Evolutionary conservation across 2,113 vertebrate genomes (phyloP).

Genomic region (Tricholaema leucomelas): DNA sequence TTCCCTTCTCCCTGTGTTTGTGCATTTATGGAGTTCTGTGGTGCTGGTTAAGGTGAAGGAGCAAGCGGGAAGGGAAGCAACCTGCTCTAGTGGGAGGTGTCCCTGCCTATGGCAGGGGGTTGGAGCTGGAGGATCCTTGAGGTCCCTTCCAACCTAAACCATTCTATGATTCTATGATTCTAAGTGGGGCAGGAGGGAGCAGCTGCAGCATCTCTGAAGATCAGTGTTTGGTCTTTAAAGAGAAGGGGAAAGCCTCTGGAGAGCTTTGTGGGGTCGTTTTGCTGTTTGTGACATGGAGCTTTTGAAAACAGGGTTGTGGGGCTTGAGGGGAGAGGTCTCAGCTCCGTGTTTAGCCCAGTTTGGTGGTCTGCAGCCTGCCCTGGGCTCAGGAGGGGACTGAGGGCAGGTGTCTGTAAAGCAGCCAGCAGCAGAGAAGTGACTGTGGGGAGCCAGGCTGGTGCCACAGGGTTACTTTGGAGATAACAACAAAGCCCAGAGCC

Average conservation of each 20-base stretch:
- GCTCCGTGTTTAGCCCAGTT: not conserved
- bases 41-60: not conserved
- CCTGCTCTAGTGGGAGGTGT: no score
- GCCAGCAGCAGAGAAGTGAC: not conserved
- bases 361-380: not conserved
- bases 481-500: not conserved
- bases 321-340: not conserved
- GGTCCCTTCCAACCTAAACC: no score
- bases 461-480: accelerated
- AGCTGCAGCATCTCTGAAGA: not conserved
- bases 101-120: no score
- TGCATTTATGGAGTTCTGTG: not conserved
- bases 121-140: no score
- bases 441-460: not conserved
- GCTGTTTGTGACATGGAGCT: not conserved
- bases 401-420: not conserved
- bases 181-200: not conserved
- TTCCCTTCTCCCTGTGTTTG: not conserved
- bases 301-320: not conserved
- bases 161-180: no score
- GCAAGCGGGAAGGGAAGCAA: not conserved
- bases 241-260: not conserved
- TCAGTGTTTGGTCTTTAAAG: not conserved
- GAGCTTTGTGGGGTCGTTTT: not conserved
- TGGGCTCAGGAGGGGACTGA: not conserved